phyloP scores from a whole-genome alignment of 2,113 vertebrate species.

The Ammodytes marinus region DNA sequence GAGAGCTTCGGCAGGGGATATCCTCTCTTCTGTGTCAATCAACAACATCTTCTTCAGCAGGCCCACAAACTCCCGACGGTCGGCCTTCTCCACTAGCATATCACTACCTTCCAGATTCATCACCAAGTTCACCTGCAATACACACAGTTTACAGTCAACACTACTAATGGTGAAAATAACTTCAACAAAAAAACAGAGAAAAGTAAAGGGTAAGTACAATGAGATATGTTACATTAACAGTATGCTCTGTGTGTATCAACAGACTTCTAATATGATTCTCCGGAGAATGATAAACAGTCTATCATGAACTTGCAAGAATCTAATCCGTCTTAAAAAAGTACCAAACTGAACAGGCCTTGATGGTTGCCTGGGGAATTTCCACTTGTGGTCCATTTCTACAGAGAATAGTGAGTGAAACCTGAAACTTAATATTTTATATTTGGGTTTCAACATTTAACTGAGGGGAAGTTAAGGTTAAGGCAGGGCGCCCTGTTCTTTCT shows the following conservation, averaged over 20 bases:
- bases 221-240: background rate
- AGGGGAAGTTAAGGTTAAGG: background rate
- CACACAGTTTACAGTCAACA: background rate
- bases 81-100: slow-evolving; percentile 95
- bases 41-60: slow-evolving; percentile 98
- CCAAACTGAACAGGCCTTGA: background rate
- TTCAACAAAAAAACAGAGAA: background rate
- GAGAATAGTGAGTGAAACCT: slow-evolving; percentile 24
- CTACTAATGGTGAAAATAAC: background rate
- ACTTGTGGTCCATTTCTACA: slow-evolving; percentile 21
- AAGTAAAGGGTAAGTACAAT: background rate
- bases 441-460: slow-evolving; percentile 15
- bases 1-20: slow-evolving; percentile 92
- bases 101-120: slow-evolving; percentile 99
- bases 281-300: slow-evolving; percentile 8
- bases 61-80: slow-evolving; percentile 96
- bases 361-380: slow-evolving; percentile 48
- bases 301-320: slow-evolving; percentile 18
- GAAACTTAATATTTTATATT: slow-evolving; percentile 4
- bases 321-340: slow-evolving; percentile 8
- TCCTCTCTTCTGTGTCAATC: slow-evolving; percentile 96
- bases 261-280: slow-evolving; percentile 10
- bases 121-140: slow-evolving; percentile 95
- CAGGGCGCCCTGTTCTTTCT: background rate
- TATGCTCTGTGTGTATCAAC: background rate